Evolutionary conservation across 2,113 vertebrate genomes (phyloP).

Genomic region (Vidua chalybeata): DNA sequence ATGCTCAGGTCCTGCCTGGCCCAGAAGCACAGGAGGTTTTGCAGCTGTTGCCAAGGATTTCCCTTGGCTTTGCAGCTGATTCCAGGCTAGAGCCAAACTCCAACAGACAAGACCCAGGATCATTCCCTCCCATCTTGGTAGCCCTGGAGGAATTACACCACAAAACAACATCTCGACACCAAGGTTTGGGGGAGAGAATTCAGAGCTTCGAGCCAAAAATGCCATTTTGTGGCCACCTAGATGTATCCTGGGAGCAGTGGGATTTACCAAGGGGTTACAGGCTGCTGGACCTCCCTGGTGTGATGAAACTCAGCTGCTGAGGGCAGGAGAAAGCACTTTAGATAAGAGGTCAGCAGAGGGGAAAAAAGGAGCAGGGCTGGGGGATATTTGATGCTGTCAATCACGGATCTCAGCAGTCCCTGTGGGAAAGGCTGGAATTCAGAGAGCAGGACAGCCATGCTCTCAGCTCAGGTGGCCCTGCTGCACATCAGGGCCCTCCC

Average conservation of each 20-base stretch:
- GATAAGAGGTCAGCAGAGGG: conserved; percentile 8
- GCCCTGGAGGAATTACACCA: background rate
- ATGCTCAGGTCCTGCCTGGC: background rate
- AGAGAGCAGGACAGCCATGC: background rate
- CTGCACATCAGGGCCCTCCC: background rate
- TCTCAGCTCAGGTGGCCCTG: background rate
- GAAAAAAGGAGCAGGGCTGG: background rate
- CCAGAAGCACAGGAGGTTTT: background rate
- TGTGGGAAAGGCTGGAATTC: background rate
- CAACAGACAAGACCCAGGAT: background rate
- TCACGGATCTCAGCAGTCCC: background rate
- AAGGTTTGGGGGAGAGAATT: background rate
- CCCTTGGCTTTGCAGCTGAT: background rate
- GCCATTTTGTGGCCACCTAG: background rate
- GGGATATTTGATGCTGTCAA: background rate
- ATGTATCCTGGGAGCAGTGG: background rate
- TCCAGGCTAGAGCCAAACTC: background rate
- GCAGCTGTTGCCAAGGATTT: background rate
- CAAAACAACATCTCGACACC: accelerated
- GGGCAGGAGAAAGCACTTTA: conserved; percentile 68
- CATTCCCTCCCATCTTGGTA: background rate
- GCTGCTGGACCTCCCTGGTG: background rate
- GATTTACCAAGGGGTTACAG: background rate
- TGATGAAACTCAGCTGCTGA: conserved; percentile 75
- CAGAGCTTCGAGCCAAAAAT: background rate